A percentile compares a stretch with the other conserved stretches of the same genome.
phyloP scores from a whole-genome alignment of 2,113 vertebrate species.

The Perognathus longimembris region DNA sequence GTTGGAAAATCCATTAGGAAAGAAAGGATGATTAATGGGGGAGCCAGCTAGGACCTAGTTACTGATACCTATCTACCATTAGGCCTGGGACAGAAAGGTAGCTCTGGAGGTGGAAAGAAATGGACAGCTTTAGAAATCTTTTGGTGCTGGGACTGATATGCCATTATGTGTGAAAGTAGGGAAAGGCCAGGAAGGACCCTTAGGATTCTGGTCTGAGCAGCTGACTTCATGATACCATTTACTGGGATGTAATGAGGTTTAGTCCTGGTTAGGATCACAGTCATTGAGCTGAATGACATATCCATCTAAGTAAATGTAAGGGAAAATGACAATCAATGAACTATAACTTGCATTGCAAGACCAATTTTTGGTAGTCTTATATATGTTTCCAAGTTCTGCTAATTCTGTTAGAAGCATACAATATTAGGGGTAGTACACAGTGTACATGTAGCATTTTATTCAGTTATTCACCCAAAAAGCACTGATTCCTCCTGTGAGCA shows the following conservation, averaged over 20 bases:
- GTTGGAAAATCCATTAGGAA: background rate
- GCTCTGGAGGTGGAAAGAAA: background rate
- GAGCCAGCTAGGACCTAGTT: background rate
- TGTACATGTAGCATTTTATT: background rate
- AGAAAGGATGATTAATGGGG: background rate
- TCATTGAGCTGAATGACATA: background rate
- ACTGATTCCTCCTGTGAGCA: background rate
- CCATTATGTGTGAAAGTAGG: background rate
- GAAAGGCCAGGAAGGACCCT: background rate
- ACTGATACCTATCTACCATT: background rate
- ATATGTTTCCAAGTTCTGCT: background rate
- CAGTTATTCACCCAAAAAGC: background rate
- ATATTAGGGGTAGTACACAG: background rate
- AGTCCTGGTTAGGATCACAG: too few species aligned
- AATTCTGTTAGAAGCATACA: background rate
- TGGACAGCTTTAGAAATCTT: background rate
- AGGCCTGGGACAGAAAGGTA: background rate
- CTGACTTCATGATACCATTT: background rate
- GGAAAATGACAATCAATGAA: background rate
- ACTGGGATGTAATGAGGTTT: background rate
- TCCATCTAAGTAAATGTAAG: constrained; percentile 3
- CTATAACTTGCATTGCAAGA: background rate
- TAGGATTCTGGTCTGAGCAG: background rate
- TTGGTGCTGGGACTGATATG: background rate
- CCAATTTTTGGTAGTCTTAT: background rate